Evolutionary conservation across 2,888 invertebrate genomes (phyloP).

Genomic region (Pristionchus japonicus): DNA sequence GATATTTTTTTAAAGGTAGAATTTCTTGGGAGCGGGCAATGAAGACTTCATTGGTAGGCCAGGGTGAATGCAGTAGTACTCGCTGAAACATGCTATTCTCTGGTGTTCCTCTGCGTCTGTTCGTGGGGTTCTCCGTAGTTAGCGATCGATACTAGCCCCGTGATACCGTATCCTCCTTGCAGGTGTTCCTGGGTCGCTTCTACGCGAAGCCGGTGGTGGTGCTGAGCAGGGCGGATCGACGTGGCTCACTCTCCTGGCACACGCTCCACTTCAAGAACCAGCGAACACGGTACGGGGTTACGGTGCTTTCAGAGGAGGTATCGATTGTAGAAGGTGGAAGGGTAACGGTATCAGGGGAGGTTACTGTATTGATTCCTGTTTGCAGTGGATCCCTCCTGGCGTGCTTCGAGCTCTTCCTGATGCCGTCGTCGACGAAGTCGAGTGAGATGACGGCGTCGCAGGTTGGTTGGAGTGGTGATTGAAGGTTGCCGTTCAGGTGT

Average conservation of each 20-base stretch:
- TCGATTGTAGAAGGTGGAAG: neutral
- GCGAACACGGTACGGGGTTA: constrained; percentile 49
- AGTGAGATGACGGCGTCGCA: constrained; percentile 34
- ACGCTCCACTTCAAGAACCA: constrained; percentile 57
- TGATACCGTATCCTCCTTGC: neutral
- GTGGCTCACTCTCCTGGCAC: constrained; percentile 62
- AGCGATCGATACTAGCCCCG: neutral
- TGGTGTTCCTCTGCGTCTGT: too few species aligned
- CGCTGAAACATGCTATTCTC: too few species aligned
- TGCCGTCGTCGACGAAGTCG: constrained; percentile 15
- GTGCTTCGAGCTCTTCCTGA: constrained; percentile 64
- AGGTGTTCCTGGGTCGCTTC: constrained; percentile 65
- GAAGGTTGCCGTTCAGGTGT: neutral
- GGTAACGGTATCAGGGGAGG: neutral
- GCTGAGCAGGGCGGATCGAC: constrained; percentile 53
- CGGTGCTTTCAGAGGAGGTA: neutral
- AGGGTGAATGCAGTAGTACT: neutral
- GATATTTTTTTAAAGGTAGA: too few species aligned
- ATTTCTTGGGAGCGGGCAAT: too few species aligned
- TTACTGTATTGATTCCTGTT: neutral
- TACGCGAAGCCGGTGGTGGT: constrained; percentile 61
- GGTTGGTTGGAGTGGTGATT: neutral
- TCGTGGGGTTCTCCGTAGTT: too few species aligned
- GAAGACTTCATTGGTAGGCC: too few species aligned
- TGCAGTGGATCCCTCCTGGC: constrained; percentile 64